phyloP scores from a whole-genome alignment of 2,113 vertebrate genomes.

The Lipophrys pholis region DNA sequence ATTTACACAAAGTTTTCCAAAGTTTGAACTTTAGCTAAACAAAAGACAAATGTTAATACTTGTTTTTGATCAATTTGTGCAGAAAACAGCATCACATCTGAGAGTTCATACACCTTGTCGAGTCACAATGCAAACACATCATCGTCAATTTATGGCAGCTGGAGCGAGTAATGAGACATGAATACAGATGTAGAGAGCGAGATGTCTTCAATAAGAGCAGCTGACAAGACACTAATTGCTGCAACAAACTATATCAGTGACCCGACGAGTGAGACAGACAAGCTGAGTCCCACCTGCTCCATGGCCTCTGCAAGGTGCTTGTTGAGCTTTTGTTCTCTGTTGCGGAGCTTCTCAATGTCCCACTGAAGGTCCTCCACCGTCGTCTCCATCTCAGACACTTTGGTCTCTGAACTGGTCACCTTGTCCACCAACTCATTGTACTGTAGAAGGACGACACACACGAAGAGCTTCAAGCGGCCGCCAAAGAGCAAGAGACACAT shows the following conservation, averaged over 20 bases:
- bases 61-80: background rate
- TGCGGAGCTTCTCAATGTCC: slow-evolving; percentile 95
- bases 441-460: slow-evolving; percentile 61
- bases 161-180: background rate
- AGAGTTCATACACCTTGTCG: background rate
- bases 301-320: slow-evolving; percentile 92
- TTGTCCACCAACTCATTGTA: slow-evolving; percentile 94
- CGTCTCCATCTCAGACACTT: slow-evolving; percentile 95
- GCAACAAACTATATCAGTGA: slow-evolving; percentile 5
- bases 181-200: background rate
- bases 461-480: background rate
- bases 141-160: background rate
- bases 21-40: no score
- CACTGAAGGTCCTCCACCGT: slow-evolving; percentile 94
- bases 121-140: background rate
- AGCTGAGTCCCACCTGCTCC: slow-evolving; percentile 85
- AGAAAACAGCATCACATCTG: background rate
- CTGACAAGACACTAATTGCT: slow-evolving; percentile 4
- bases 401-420: slow-evolving; percentile 92
- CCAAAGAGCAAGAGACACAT: no score
- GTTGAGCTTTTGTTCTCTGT: slow-evolving; percentile 93
- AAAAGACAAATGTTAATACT: background rate
- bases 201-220: slow-evolving; percentile 15
- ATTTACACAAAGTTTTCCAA: background rate
- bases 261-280: background rate